Percentiles rank a stretch among this genome's conserved stretches.
These are phyloP conservation scores for Actinia tenebrosa DNA, from an alignment of 64 coral and sea anemone genomes.

Conservation along the genomic window DNA sequence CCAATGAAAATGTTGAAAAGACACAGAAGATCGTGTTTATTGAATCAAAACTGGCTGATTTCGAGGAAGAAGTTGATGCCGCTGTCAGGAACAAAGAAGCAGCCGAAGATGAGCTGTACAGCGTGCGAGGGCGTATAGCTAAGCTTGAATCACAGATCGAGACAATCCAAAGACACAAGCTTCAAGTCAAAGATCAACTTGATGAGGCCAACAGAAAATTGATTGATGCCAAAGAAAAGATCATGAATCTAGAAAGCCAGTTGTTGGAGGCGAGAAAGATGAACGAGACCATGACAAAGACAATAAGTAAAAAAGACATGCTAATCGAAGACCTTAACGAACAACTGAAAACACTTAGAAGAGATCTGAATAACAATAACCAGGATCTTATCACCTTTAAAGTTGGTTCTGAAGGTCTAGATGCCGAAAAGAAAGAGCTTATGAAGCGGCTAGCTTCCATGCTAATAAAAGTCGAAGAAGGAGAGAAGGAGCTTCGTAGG, in stretches of 20 bases:
- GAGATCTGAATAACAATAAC: slow-evolving; percentile 59
- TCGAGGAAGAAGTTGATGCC: slow-evolving; percentile 56
- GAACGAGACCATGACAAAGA: slow-evolving; percentile 79
- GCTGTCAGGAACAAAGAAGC: slow-evolving; percentile 66
- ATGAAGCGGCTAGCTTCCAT: slow-evolving; percentile 38
- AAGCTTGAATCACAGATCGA: slow-evolving; percentile 88
- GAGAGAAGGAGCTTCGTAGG: slow-evolving; percentile 72
- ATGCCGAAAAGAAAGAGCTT: slow-evolving; percentile 76
- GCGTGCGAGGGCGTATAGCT: slow-evolving; percentile 40
- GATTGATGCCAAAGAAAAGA: slow-evolving; percentile 64
- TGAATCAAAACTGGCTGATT: slow-evolving; percentile 65
- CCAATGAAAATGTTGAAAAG: slow-evolving; percentile 60
- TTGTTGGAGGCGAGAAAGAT: slow-evolving; percentile 87
- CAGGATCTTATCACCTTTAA: slow-evolving; percentile 72
- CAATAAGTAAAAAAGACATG: slow-evolving; percentile 73
- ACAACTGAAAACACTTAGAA: slow-evolving; percentile 56
- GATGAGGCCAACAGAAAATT: slow-evolving; percentile 63
- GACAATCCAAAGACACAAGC: slow-evolving; percentile 69
- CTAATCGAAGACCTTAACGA: slow-evolving; percentile 72
- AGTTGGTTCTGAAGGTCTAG: slow-evolving; percentile 59
- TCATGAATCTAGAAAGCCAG: slow-evolving; percentile 84
- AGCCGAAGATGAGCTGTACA: slow-evolving; percentile 67
- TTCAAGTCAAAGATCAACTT: slow-evolving; percentile 72
- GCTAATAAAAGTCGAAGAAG: slow-evolving; percentile 51
- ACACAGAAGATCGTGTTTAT: slow-evolving; percentile 37